Conservation (phyloP, 2,888 invertebrate species). For the Molanna angustata region DNA sequence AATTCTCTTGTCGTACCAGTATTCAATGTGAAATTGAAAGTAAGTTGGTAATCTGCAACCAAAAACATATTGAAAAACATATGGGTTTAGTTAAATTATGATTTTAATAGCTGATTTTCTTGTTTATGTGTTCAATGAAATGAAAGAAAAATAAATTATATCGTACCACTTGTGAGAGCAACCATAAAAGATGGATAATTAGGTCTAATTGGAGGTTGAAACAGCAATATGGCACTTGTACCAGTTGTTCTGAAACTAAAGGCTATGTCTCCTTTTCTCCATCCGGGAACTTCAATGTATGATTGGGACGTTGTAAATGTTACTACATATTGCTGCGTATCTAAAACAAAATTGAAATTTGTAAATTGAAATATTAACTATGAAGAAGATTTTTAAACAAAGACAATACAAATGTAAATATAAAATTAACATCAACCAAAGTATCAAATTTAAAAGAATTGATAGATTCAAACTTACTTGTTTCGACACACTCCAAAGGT, state of each 20-base stretch:
- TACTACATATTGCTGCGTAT: constrained; percentile 89
- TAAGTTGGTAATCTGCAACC: constrained; percentile 73
- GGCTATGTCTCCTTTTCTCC: constrained; percentile 89
- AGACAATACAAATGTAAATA: background rate
- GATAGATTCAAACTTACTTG: constrained; percentile 62
- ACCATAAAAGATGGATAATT: constrained; percentile 92
- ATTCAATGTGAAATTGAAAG: constrained; percentile 86
- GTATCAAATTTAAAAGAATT: background rate
- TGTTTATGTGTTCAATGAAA: background rate
- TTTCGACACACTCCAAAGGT: constrained; percentile 90
- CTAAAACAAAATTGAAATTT: constrained; percentile 53
- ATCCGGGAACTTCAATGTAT: constrained; percentile 89
- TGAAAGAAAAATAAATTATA: background rate
- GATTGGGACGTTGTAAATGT: constrained; percentile 92
- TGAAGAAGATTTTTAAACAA: background rate
- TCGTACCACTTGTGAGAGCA: constrained; percentile 75
- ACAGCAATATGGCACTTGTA: constrained; percentile 82
- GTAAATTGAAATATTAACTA: too few relatives aligned
- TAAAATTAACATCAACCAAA: background rate
- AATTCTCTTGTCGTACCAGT: constrained; percentile 79
- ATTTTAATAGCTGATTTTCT: background rate
- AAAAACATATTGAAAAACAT: background rate
- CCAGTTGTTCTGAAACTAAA: constrained; percentile 92
- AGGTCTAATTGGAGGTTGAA: constrained; percentile 86
- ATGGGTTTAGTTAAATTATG: background rate